phyloP scores from a whole-genome alignment of 2,888 invertebrate genomes.

The Darwinula stevensoni region DNA sequence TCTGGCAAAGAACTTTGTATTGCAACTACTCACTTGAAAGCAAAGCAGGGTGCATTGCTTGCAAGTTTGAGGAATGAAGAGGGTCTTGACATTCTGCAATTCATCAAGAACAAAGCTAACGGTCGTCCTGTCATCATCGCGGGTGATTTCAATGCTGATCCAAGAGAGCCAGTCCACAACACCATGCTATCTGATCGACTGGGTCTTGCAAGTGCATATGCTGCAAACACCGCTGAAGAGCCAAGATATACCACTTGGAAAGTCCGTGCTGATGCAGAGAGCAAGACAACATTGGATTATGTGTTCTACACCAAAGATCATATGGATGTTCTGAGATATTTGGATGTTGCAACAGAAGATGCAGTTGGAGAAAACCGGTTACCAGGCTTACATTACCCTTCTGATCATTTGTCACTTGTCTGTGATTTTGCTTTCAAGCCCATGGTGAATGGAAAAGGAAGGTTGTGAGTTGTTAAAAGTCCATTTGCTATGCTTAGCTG shows the following conservation, averaged over 20 bases:
- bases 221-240: slow-evolving; percentile 19
- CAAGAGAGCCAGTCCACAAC: slow-evolving; percentile 32
- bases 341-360: slow-evolving; percentile 29
- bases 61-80: slow-evolving; percentile 36
- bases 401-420: slow-evolving; percentile 42
- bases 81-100: slow-evolving; percentile 31
- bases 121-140: slow-evolving; percentile 29
- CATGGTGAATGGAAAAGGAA: no score
- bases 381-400: slow-evolving; percentile 35
- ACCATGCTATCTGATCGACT: slow-evolving; percentile 22
- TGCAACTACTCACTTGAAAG: slow-evolving; percentile 41
- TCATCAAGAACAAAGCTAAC: slow-evolving; percentile 20
- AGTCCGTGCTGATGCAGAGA: slow-evolving; percentile 23
- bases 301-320: slow-evolving; percentile 29
- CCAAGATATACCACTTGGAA: slow-evolving; percentile 48
- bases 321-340: slow-evolving; percentile 24
- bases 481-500: no score
- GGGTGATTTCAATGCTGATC: slow-evolving; percentile 48
- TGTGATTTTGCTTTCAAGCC: slow-evolving; percentile 27
- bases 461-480: no score
- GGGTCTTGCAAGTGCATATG: slow-evolving; percentile 8
- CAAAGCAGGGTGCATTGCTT: slow-evolving; percentile 31
- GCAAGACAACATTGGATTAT: slow-evolving; percentile 42
- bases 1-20: slow-evolving; percentile 27
- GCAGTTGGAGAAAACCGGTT: slow-evolving; percentile 33